Evolutionary conservation across 2,888 invertebrate species (phyloP), one percentile per base, ranked within the genome.

Genomic region (Andrena camellia): DNA sequence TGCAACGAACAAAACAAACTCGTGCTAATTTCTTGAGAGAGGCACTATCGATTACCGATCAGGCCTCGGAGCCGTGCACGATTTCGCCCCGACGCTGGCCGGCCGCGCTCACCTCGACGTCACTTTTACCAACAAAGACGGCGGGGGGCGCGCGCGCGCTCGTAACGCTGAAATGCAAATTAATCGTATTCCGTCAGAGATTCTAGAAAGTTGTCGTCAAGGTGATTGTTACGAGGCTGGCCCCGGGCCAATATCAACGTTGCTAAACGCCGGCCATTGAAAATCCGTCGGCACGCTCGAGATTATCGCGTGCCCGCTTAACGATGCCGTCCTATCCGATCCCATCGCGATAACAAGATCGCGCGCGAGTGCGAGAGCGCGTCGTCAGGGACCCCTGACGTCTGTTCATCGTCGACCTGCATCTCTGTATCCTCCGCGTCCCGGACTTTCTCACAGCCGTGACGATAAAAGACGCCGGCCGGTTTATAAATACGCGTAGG

Each of bases 121-220:
- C 73, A 67, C 76, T 83, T 83, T 83, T 83, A 66, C 74, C 74
- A 31, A 26, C 60, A 26, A 48, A 23, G 59, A 57, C 33, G n/a
- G 35, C 31, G 20, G 13, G 23, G 29, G 35, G 29, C 68, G 59
- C 17, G 29, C 50, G 29, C 68, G 59, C 17, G 59, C 29, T 62
- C 76, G 50, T 42, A 72, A 72, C 69, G 60, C 66, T 48, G 63
- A 77, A 77, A 81, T 81, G 79, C 81, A 82, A 86, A 84, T 87
- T 82, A 82, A 86, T 87, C 69, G 80, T 50, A 75, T 23, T 35
- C 54, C 71, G 64, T 81, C 83, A 60, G 71, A 68, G 78, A 63
- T 79, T 85, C 72, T 81, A 88, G 88, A 88, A 88, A 88, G 85
- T 86, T 79, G 85, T 88, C 80, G 88, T 82, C 88, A 79, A 85